Evolutionary conservation across 1,140 invertebrate genomes (phyloP).

Genomic region (Idris sp.): DNA sequence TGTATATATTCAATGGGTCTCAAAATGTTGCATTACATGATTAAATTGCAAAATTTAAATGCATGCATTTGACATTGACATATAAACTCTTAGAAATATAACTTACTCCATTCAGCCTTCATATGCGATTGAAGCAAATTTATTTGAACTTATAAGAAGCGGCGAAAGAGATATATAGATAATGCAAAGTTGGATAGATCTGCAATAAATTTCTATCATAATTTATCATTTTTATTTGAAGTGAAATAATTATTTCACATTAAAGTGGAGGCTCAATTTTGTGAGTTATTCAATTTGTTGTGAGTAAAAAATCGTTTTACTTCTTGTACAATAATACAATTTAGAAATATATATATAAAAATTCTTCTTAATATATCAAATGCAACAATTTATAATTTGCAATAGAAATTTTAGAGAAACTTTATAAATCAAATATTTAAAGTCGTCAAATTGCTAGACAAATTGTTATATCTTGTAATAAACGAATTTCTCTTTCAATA

Average conservation of each 20-base stretch:
- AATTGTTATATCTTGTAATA: no score
- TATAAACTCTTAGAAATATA: constrained; percentile 20
- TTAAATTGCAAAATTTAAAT: constrained; percentile 12
- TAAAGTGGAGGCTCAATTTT: no score
- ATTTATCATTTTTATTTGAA: background rate
- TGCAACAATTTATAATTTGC: no score
- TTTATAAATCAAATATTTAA: no score
- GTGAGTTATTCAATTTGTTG: no score
- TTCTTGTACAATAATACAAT: no score
- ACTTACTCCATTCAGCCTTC: constrained; percentile 26
- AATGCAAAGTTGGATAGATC: background rate
- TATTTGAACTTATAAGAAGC: constrained; percentile 25
- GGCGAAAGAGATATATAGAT: background rate
- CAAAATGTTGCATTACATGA: constrained; percentile 7
- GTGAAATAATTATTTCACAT: background rate
- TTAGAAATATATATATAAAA: no score
- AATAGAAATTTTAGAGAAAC: no score
- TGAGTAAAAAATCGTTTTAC: no score
- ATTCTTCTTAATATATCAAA: no score
- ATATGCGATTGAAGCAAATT: constrained; percentile 23
- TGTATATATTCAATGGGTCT: background rate
- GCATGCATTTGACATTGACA: constrained; percentile 23
- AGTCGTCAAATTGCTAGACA: no score
- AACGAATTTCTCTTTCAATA: no score
- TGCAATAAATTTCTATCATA: constrained; percentile 8